A percentile compares a stretch with the other conserved stretches of the same genome.
phyloP scores from a whole-genome alignment of 2,113 vertebrate species.

The Callipepla californica region DNA sequence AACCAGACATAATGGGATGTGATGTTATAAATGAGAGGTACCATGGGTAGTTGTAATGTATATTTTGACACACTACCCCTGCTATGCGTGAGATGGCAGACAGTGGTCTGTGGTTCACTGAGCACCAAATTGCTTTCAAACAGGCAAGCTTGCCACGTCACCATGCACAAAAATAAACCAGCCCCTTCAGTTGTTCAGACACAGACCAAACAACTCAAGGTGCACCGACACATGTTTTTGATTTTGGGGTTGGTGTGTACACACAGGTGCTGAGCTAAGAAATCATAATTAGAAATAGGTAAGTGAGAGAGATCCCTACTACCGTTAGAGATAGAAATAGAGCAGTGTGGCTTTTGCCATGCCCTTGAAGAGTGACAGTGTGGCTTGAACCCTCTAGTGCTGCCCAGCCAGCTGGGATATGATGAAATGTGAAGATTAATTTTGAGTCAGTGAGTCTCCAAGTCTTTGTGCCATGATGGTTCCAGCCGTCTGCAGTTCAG shows the following conservation, averaged over 20 bases:
- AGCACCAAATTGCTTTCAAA: background rate
- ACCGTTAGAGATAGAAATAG: background rate
- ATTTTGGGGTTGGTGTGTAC: background rate
- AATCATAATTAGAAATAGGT: background rate
- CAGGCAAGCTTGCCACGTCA: background rate
- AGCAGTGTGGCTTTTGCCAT: background rate
- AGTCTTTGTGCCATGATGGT: fast-evolving
- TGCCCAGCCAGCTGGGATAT: background rate
- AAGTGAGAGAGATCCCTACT: background rate
- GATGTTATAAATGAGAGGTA: constrained; percentile 9
- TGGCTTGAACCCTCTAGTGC: background rate
- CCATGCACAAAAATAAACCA: background rate
- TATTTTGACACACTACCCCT: constrained; percentile 16
- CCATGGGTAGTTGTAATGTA: background rate
- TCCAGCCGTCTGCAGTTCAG: background rate
- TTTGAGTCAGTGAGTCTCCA: background rate
- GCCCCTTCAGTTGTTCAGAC: background rate
- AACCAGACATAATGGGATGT: background rate
- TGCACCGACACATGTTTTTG: background rate
- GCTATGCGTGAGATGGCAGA: background rate
- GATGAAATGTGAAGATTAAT: background rate
- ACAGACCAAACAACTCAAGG: background rate
- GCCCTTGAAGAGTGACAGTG: background rate
- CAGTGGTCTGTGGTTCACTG: background rate
- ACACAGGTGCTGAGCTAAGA: background rate